Conservation (phyloP, 1,140 invertebrate species). For the Oscheius sp. region DNA sequence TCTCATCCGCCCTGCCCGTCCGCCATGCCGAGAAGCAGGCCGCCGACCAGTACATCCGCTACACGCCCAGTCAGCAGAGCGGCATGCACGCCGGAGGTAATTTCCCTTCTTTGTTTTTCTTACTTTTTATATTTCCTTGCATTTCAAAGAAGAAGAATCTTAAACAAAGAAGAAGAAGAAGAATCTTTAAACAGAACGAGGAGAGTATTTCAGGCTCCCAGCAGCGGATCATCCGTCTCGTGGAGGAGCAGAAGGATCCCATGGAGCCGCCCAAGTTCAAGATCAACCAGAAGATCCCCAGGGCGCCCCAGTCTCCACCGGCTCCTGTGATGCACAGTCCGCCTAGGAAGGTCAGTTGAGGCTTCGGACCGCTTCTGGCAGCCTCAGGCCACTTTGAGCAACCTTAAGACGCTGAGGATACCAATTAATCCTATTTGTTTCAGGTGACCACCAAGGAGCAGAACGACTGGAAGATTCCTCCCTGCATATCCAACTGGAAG, state of each 20-base stretch:
- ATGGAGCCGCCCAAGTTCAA: slow-evolving; percentile 98
- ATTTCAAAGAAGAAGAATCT: not conserved
- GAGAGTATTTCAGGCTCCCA: slow-evolving; percentile 86
- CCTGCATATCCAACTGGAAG: slow-evolving; percentile 99
- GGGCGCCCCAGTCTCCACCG: slow-evolving; percentile 94
- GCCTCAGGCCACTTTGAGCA: not conserved
- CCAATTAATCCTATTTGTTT: slow-evolving; percentile 16
- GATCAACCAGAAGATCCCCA: slow-evolving; percentile 75
- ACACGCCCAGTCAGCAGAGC: slow-evolving; percentile 82
- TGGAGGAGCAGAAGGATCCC: slow-evolving; percentile 91
- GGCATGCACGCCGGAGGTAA: slow-evolving; percentile 85
- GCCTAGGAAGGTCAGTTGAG: slow-evolving; percentile 73
- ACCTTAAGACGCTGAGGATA: too few relatives aligned
- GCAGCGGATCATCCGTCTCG: slow-evolving; percentile 92
- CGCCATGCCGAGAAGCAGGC: slow-evolving; percentile 82
- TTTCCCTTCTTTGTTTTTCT: not conserved
- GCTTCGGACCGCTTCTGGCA: not conserved
- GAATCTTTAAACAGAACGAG: not conserved
- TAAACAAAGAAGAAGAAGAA: not conserved
- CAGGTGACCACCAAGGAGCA: slow-evolving; percentile 93
- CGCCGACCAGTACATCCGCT: slow-evolving; percentile 79
- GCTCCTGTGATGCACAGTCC: slow-evolving; percentile 95
- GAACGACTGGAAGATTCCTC: slow-evolving; percentile 99
- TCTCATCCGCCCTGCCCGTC: slow-evolving; percentile 85
- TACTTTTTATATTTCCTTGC: not conserved